Evolutionary conservation across 2,888 invertebrate species (phyloP), one percentile per base, ranked within the genome.

Genomic region (Leucania comma): DNA sequence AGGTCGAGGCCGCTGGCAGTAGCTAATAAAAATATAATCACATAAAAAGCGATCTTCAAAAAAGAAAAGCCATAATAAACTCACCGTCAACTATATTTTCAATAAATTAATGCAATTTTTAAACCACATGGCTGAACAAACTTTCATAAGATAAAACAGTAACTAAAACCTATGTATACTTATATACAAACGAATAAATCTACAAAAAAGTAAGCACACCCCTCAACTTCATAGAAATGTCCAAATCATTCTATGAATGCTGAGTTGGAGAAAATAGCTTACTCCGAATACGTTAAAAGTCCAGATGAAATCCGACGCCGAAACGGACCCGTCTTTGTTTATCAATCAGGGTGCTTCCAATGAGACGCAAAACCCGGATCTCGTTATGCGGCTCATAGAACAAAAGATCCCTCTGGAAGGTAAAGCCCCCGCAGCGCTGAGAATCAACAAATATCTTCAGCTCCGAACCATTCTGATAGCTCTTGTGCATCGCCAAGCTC

Each of bases 151-250:
- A 89, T 92, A 95, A 94, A 95, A 87, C 88, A 88, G 86, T 93
- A 92, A 90, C 92, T 95, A 94, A 95, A 95, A 95, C 89, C 91
- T 95, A 95, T 95, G 95, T 95, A 95, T 95, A 95, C 95, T 95
- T 95, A 95, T 92, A 92, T 94, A 95, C 93, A 95, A 95, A 95
- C 76, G 90, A 91, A 94, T 93, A 94, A 86, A 88, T 90, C 90
- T 94, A 95, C 87, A 94, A 94, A 93, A 88, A 78, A 79, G 70
- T 75, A 72, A 78, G 70, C 63, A 65, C 75, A 75, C 48, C 29
- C 26, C 74, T 72, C 74, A 75, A 72, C 74, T 72, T 61, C 73
- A 75, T 70, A 70, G 66, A 51, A 77, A 86, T 81, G 76, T 67
- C 48, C 75, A 85, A 83, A 87, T 85, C 81, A 70, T 72, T 75